Base-by-base conservation (phyloP, 2,888 invertebrate genomes). In the Cheilosia pagana region DNA sequence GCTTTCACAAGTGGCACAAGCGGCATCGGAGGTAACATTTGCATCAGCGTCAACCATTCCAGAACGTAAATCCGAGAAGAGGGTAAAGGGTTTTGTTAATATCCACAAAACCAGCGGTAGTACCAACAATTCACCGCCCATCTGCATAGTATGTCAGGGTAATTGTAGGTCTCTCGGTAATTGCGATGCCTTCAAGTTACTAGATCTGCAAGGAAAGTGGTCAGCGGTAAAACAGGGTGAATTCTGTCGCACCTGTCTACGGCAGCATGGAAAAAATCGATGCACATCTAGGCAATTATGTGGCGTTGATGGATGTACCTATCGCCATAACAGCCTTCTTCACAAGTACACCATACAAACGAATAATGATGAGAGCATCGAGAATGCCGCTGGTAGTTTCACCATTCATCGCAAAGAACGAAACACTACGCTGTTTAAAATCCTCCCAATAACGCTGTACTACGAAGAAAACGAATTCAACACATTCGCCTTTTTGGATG, bases 321-420 rank as follows among this genome's bases (percentile, higher is more conserved):
- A 50, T 41, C 67, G 70, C 1, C 86, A 86, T 43, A 60, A 86
- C 35, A 43, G 76, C 1, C 59, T 86, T 10, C 48, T 86, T 10
- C 83, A 86, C 39, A 48, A 55, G 10, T 8, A 28, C 53, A 19
- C 21, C 50, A 14, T 23, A 21, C 31, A 41, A 59, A 8, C 16
- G 25, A 21, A 48, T 25, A 21, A 35, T 60, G 23, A 57, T 65
- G 50, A 59, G 65, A 7, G 35, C 12, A 35, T 19, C 19, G 21
- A 48, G 60, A 4, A 35, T 31, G 35, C 14, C 6, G 12, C n/a
- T 19, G 23, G 23, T 35, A 72, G 59, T 19, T 59, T 59, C 2
- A 71, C 23, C 23, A 23, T 23, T 23, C 23, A 23, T 23, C 23
- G 23, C 5, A 50, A 8, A 23, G 2, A 59, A 5, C 41, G n/a